Evolutionary conservation across 2,797 vertebrate genomes (phyloP), one percentile per base, ranked within the genome.

Genomic region (Anas bahamensis): DNA sequence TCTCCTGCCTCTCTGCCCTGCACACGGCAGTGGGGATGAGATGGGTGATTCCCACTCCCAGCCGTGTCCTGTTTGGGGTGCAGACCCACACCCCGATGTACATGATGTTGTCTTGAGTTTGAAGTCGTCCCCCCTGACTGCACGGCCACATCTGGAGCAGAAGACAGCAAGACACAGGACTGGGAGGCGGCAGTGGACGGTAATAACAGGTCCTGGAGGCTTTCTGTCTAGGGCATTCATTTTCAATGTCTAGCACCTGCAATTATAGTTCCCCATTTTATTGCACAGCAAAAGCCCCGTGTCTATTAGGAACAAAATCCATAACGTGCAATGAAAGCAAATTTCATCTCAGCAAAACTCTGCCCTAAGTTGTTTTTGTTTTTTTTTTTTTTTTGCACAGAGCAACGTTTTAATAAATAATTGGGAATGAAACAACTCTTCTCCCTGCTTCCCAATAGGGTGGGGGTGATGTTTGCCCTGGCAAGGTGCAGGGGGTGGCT

Each of bases 261-360:
- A 72, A 72, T 87, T 74, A 29, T 39, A 37, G 24, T 48, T 86
- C 39, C 86, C 18, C 9, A 31, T 77, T 89, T 90, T 90, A 77
- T 11, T 9, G 37, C 77, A 79, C 59, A 76, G 68, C 18, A 70
- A 16, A 90, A 82, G 57, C 18, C 57, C 33, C 46, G 39, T 1
- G 4, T n/a, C 4, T 6, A 53, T 46, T 33, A 75, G 72, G 72
- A 93, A 86, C 82, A 77, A 83, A 94, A 91, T 85, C 78, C 44
- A 2, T 68, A 68, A 42, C 6, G 28, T 41, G 11, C 75, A 90
- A 68, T 48, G 35, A 79, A 48, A 90, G 59, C 26, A 90, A 81
- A 86, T 19, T 88, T 59, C 60, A 63, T 60, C 0, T 0, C 68
- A 63, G 39, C 78, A 88, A 90, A 91, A 55, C 29, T 0, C 2